A percentile compares a stretch with the other conserved stretches of the same genome.
phyloP scores from a whole-genome alignment of 2,888 invertebrate genomes.

The Osmoderma eremita region DNA sequence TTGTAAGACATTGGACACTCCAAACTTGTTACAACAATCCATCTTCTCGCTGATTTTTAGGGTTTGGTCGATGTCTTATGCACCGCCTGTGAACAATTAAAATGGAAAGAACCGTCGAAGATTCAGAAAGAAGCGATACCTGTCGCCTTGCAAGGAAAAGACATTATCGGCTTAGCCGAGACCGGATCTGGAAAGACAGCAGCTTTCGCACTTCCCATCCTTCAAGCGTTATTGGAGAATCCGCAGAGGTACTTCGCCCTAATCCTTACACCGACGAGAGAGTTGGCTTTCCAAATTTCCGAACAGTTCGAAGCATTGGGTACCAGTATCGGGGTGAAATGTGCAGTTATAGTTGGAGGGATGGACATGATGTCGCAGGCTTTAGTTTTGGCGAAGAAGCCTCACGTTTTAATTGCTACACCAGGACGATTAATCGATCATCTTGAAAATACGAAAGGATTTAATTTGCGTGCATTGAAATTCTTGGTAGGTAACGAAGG shows the following conservation, averaged over 20 bases:
- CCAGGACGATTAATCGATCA: constrained; percentile 97
- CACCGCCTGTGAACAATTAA: constrained; percentile 89
- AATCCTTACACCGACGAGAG: constrained; percentile 95
- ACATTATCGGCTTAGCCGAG: constrained; percentile 74
- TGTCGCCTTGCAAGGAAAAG: constrained; percentile 85
- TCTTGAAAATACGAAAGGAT: constrained; percentile 97
- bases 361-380: constrained; percentile 98
- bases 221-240: constrained; percentile 88
- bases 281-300: constrained; percentile 97
- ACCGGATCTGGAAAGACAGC: constrained; percentile 97
- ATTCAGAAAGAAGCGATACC: constrained; percentile 96
- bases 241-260: constrained; percentile 95
- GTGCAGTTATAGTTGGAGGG: constrained; percentile 97
- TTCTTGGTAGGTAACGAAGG: constrained; percentile 74
- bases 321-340: constrained; percentile 89
- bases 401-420: constrained; percentile 96
- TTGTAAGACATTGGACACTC: constrained; percentile 64
- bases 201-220: constrained; percentile 95
- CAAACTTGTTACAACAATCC: constrained; percentile 9
- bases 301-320: constrained; percentile 98
- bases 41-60: constrained; percentile 63
- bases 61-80: constrained; percentile 91
- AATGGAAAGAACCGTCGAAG: constrained; percentile 95
- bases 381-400: constrained; percentile 90
- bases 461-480: constrained; percentile 88